These are phyloP conservation scores for Periophthalmus magnuspinnatus DNA, from an alignment of 2,797 vertebrate genomes.

Conservation along the genomic window DNA sequence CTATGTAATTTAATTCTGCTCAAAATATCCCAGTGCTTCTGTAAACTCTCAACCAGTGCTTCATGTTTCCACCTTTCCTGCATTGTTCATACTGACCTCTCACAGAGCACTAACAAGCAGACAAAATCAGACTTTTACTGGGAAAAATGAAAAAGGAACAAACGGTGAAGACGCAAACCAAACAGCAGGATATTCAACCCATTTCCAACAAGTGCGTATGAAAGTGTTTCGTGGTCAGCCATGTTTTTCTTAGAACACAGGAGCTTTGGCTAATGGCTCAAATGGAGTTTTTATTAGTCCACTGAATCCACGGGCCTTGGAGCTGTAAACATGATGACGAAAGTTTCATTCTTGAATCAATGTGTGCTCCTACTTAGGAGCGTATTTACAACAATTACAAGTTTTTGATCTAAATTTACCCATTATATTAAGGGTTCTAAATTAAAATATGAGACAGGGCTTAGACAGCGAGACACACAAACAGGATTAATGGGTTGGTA, in stretches of 20 bases:
- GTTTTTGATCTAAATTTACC: constrained; percentile 22
- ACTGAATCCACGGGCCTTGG: neutral
- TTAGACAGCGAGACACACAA: constrained; percentile 35
- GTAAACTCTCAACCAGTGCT: neutral
- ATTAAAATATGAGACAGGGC: constrained; percentile 15
- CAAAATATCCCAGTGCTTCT: too few relatives aligned
- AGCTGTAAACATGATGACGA: constrained; percentile 1
- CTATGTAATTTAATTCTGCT: too few relatives aligned
- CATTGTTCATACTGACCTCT: neutral
- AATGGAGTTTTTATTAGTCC: neutral
- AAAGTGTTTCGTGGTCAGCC: neutral
- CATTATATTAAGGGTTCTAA: constrained; percentile 28
- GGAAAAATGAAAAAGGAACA: constrained; percentile 17
- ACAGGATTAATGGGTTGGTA: constrained; percentile 21
- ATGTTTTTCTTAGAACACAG: neutral
- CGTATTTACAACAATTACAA: neutral
- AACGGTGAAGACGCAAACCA: neutral
- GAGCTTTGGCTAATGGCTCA: neutral
- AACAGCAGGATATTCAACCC: neutral
- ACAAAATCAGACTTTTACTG: constrained; percentile 21
- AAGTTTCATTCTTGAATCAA: neutral
- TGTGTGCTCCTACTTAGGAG: constrained; percentile 2
- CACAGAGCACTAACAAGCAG: neutral
- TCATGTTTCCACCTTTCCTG: neutral
- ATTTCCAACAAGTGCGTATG: neutral